Percentiles rank a stretch among this genome's conserved stretches.
Evolutionary conservation across 2,888 invertebrate species (phyloP).

Genomic region (Pemphredon lugubris): DNA sequence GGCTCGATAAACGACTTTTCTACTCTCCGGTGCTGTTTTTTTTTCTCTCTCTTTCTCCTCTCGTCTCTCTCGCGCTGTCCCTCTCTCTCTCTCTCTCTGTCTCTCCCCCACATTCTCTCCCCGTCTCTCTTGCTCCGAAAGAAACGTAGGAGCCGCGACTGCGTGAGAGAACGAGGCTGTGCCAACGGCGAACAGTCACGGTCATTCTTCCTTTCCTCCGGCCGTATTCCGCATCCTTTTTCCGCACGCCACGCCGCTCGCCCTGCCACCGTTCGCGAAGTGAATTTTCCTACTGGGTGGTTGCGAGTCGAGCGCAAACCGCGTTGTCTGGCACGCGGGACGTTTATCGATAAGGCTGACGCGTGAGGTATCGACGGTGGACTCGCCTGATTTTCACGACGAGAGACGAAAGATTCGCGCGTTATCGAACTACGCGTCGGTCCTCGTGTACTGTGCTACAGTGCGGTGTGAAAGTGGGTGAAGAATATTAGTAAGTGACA

Average conservation of each 20-base stretch:
- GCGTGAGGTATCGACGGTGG: too few relatives aligned
- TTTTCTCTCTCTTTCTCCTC: too few relatives aligned
- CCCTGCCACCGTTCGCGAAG: background rate
- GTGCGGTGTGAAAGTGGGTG: slow-evolving; percentile 29
- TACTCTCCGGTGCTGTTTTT: background rate
- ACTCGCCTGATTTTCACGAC: background rate
- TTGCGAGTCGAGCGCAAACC: background rate
- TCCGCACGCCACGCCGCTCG: background rate
- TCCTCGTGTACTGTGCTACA: background rate
- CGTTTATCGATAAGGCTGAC: too few relatives aligned
- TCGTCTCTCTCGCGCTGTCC: too few relatives aligned
- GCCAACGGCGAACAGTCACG: too few relatives aligned
- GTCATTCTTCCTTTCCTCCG: background rate
- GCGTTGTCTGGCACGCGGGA: background rate
- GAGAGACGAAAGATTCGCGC: slow-evolving; percentile 6
- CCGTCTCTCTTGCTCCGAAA: too few relatives aligned
- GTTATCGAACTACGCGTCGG: slow-evolving; percentile 10
- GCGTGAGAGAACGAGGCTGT: background rate
- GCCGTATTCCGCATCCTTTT: background rate
- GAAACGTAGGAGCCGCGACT: background rate
- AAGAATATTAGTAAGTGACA: slow-evolving; percentile 58
- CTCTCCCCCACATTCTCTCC: background rate
- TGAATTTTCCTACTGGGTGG: background rate
- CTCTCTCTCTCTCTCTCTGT: background rate
- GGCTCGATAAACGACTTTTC: background rate